These are phyloP conservation scores for Clarias fuscus DNA, from an alignment of 2,797 vertebrate genomes.

Conservation along the genomic window DNA sequence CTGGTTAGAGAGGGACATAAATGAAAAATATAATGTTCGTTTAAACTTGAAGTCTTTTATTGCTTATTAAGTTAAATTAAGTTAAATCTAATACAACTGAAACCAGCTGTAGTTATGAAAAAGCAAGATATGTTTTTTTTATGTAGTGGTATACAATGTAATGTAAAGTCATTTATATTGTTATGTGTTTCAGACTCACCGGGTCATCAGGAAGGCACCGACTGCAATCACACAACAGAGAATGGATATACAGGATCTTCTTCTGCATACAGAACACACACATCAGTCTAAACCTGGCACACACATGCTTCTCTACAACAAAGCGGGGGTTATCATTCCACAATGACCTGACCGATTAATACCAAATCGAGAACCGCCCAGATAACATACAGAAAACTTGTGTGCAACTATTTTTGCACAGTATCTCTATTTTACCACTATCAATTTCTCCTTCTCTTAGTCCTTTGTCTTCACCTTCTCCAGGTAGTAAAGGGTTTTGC, in stretches of 20 bases:
- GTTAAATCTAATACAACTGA: neutral
- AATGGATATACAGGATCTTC: conserved; percentile 46
- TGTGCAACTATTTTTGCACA: too few species aligned
- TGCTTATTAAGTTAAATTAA: neutral
- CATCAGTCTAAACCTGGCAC: neutral
- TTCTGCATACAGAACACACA: conserved; percentile 57
- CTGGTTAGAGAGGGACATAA: conserved; percentile 51
- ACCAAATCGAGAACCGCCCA: neutral
- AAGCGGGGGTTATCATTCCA: neutral
- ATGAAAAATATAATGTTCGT: neutral
- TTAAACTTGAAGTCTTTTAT: neutral
- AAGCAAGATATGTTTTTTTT: neutral
- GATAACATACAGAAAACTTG: neutral
- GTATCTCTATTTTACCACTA: too few species aligned
- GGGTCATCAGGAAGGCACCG: conserved; percentile 32
- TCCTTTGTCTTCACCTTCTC: conserved; percentile 55
- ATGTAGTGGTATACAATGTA: neutral
- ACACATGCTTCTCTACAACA: neutral
- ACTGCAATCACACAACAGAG: conserved; percentile 49
- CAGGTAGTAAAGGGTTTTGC: conserved; percentile 59
- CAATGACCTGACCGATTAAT: neutral
- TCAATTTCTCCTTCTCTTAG: neutral
- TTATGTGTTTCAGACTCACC: conserved; percentile 13
- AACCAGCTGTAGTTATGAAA: neutral
- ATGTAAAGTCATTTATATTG: neutral